Base-by-base conservation (phyloP, 2,113 vertebrate species). In the Acrocephalus arundinaceus region DNA sequence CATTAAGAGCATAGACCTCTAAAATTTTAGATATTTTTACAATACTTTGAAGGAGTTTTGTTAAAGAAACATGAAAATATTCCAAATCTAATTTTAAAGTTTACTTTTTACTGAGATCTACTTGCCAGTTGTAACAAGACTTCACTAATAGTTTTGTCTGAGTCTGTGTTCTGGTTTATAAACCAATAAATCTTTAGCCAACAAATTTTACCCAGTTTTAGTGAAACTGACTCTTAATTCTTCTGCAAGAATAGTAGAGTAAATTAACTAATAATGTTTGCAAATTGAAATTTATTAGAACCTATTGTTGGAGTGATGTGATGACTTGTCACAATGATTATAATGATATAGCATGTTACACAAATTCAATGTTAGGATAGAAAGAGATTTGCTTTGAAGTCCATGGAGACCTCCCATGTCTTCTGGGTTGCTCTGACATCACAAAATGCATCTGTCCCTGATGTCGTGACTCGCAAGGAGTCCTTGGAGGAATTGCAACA, bases 401-500 rank as follows among this genome's bases (percentile, higher is more conserved):
- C 13, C 15, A 43, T 84, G 48, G 30, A 4, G 7, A 66, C 45
- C 19, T 87, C 48, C 15, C 12, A 33, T 58, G 30, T 57, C 43
- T 77, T 22, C 27, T 48, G 68, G 27, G 33, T 65, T 93, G 35
- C 66, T 84, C 76, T 62, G 48, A 35, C 23, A 43, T 84, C 10
- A 16, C 9, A 52, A 76, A 80, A 84, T 28, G 8, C 35, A 39
- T 78, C 27, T 19, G 90, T 83, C 63, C 31, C 33, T 84, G 72
- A 23, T 63, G 52, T 51, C 7, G 4, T 14, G 57, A 31, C 41
- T 85, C 5, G 1, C 6, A 75, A 57, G 61, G 37, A 89, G 51
- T 81, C n/a, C 16, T 89, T 25, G 3, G 48, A 43, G n/a, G 52
- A 37, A 17, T 59, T 49, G 33, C 17, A 11, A 0, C 0, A 3